Base-by-base conservation (phyloP, 2,797 vertebrate species). In the Fistularia commersonii region DNA sequence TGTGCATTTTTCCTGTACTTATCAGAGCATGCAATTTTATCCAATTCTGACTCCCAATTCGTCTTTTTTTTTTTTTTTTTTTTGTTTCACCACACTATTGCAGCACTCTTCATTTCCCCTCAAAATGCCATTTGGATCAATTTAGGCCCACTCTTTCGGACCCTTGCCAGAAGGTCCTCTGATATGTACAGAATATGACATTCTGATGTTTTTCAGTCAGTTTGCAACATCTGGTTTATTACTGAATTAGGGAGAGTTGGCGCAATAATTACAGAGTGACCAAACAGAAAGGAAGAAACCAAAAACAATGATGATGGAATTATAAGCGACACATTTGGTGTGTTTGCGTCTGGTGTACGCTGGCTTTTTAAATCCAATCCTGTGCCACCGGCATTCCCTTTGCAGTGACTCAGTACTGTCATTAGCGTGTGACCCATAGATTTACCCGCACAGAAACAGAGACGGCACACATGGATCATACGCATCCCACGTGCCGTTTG, bases 51-150 rank as follows among this genome's bases (percentile, higher is more conserved):
- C 78, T 85, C 72, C 80, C 75, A 80, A 90, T 89, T 84, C 83
- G 64, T 85, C 51, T 76, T 86, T 85, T 53, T 85, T 76, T 86
- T 83, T 87, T 78, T 90, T 53, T 85, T 76, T 86, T 6, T 53
- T 85, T 76, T 86, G 84, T 87, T 78, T 90, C 88, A 91, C 89
- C 90, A 91, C 88, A 85, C 87, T 86, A 88, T 74, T 69, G 87
- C 88, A 89, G 53, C 88, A 90, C 90, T 90, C 87, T 56, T 81
- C 66, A 61, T 79, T 77, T 79, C 67, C 72, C 74, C 69, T 70
- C 53, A 57, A 65, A 81, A 74, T 73, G 57, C 58, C 72, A 65
- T 86, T 84, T 81, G 73, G 66, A 69, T 83, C 47, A 86, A 85
- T 87, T 89, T 86, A 66, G 74, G 77, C 79, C 81, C 79, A 72